Base-by-base conservation (phyloP, 2,888 invertebrate species). In the Apeira syringaria region DNA sequence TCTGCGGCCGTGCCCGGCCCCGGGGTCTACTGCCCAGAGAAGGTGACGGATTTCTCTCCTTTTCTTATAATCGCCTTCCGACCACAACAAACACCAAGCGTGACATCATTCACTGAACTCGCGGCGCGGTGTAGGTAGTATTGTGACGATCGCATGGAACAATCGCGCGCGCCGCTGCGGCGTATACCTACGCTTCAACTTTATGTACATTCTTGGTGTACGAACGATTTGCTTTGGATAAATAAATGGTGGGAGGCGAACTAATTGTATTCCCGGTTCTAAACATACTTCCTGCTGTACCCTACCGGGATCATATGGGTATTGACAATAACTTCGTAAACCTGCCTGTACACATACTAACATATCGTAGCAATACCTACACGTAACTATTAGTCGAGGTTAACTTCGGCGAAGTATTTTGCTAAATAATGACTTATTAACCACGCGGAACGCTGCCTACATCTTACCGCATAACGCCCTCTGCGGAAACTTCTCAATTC, bases 1-100 rank as follows among this genome's bases (percentile, higher is more conserved):
- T 64, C 91, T 2, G 82, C 75, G 1, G 61, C 75, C 5, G 78
- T 91, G 0, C 91, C 91, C 0, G 91, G 93, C 12, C 94, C 94
- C 0, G 94, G 94, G 13, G 91, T 92, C 2, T 94, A 94, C 63
- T 85, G 89, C 38, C 92, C 94, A 0, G 94, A 94, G 68, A 94
- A 93, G 79, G 87, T 87, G 75, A 45, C 18, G 26, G 20, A 34
- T 35, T 41, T 36, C 39, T 27, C 32, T 22, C 22, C 5, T 13
- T 25, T 22, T 34, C 34, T 42, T 34, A 42, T 42, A 32, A 37
- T 45, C 47, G 35, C 39, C 26, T 39, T 31, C 10, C 25, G 28
- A 39, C 10, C 17, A 28, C 47, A 42, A 47, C 42, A 40, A 46
- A 42, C 39, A 18, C 26, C 25, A 24, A 50, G 57, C 52, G 59